Percentiles rank a stretch among this genome's conserved stretches.
Conservation (phyloP, 2,797 vertebrate genomes). For the Sphaeramia orbicularis region DNA sequence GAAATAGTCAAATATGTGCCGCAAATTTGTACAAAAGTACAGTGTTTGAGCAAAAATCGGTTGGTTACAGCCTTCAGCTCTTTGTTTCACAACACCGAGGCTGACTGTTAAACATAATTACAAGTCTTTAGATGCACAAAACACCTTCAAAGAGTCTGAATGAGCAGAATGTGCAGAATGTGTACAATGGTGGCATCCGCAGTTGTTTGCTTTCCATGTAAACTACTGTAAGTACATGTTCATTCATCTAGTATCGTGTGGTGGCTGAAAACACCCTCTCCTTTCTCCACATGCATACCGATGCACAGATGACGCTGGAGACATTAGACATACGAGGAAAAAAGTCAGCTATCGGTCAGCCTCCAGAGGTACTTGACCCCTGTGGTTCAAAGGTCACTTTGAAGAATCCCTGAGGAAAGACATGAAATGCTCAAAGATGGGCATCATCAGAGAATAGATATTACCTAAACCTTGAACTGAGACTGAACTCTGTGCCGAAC, state of each 20-base stretch:
- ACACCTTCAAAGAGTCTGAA: constrained; percentile 50
- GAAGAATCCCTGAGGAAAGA: constrained; percentile 41
- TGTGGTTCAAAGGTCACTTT: constrained; percentile 56
- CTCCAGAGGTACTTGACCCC: constrained; percentile 38
- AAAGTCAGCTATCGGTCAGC: constrained; percentile 56
- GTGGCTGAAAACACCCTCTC: no score
- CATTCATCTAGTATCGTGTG: constrained; percentile 21
- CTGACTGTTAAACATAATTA: constrained; percentile 45
- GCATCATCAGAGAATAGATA: constrained; percentile 32
- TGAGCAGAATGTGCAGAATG: constrained; percentile 69
- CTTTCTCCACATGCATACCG: no score
- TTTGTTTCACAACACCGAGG: constrained; percentile 26
- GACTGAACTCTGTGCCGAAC: constrained; percentile 46
- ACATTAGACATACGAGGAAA: constrained; percentile 18
- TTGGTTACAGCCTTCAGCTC: constrained; percentile 12
- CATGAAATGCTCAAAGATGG: constrained; percentile 46
- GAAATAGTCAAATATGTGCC: no score
- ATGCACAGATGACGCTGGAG: constrained; percentile 30
- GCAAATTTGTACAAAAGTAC: no score
- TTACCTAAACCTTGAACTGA: constrained; percentile 54
- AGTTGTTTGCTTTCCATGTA: constrained; percentile 28
- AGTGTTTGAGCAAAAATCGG: not conserved
- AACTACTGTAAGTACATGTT: not conserved
- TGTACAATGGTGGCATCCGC: constrained; percentile 14
- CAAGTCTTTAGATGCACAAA: constrained; percentile 23